These are phyloP conservation scores for Conus canariensis DNA, from an alignment of 2,888 invertebrate species.

Conservation along the genomic window DNA sequence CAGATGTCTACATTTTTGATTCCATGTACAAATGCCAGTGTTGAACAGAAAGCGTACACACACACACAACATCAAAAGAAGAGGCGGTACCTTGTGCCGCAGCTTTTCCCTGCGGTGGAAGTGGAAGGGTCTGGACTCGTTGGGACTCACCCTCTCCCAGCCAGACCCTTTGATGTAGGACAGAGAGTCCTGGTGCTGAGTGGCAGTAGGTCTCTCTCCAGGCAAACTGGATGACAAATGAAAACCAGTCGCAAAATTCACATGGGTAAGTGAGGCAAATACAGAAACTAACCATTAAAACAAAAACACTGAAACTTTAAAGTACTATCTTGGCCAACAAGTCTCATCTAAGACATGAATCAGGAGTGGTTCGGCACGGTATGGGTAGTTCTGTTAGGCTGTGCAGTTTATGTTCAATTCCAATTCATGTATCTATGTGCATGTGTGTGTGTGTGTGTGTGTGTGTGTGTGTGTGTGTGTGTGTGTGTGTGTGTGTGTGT, in stretches of 20 bases:
- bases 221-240: slow-evolving; percentile 39
- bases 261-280: neutral
- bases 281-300: neutral
- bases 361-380: no score
- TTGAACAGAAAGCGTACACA: no score
- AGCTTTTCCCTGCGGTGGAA: slow-evolving; percentile 86
- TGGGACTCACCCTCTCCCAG: slow-evolving; percentile 87
- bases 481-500: no score
- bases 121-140: slow-evolving; percentile 90
- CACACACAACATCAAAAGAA: no score
- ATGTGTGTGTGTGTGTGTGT: no score
- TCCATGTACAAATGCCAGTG: no score
- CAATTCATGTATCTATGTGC: no score
- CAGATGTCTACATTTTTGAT: no score
- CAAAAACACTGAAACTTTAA: neutral
- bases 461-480: no score
- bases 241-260: neutral
- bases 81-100: slow-evolving; percentile 76
- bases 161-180: slow-evolving; percentile 74
- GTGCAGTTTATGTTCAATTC: no score
- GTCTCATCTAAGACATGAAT: no score
- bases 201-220: slow-evolving; percentile 37
- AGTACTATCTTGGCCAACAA: neutral
- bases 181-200: slow-evolving; percentile 53
- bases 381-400: no score